Conservation (phyloP, 1,140 invertebrate species). For the Scylla paramamosain region DNA sequence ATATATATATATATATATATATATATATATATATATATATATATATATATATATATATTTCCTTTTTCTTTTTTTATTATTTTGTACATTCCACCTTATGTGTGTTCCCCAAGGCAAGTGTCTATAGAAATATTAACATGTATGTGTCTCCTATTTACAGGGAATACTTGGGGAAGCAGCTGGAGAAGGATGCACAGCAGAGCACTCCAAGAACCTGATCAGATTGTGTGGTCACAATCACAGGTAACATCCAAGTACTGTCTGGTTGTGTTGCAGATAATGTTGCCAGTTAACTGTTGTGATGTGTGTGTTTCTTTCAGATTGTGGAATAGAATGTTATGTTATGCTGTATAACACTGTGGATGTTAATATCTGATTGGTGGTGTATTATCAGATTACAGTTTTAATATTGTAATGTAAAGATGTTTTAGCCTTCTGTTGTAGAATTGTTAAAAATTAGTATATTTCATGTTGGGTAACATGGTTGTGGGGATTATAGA, state of each 20-base stretch:
- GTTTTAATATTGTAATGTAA: neutral
- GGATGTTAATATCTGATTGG: neutral
- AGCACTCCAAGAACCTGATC: slow-evolving; percentile 52
- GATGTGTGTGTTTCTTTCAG: neutral
- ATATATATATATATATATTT: too few relatives aligned
- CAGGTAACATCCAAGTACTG: neutral
- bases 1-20: too few relatives aligned
- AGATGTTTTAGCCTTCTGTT: neutral
- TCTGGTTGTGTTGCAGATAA: slow-evolving; percentile 12
- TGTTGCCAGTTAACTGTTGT: neutral
- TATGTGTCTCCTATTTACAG: slow-evolving; percentile 81
- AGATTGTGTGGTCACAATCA: neutral
- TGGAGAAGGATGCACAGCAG: slow-evolving; percentile 89
- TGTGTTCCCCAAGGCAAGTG: slow-evolving; percentile 82
- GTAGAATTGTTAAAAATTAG: slow-evolving; percentile 2
- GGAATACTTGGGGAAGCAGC: slow-evolving; percentile 97
- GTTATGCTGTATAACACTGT: neutral
- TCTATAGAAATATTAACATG: neutral
- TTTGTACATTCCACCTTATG: slow-evolving; percentile 79
- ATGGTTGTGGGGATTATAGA: neutral
- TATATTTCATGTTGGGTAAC: neutral
- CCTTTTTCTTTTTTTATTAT: neutral
- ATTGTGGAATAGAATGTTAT: neutral
- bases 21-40: too few relatives aligned
- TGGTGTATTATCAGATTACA: neutral